Base-by-base conservation (phyloP, 2,113 vertebrate genomes). In the Pedionomus torquatus region DNA sequence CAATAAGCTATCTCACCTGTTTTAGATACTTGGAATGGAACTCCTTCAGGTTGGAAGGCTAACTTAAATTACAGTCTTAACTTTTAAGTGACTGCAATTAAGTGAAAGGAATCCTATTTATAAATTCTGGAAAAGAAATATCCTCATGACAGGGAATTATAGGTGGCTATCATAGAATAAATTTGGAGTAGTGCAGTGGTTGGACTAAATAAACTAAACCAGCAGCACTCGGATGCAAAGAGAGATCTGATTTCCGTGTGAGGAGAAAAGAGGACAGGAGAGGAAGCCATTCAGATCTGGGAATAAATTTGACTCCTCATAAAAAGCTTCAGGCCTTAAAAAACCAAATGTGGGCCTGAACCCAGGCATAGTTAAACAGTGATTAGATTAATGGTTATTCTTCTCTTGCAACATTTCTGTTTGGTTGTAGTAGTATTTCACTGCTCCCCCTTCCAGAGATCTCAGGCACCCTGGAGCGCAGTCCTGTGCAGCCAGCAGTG, bases 401-500 rank as follows among this genome's bases (percentile, higher is more conserved):
- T 80, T 86, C n/a, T 43, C 25, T 70, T 63, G 13, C 8, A 39
- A 68, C 11, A 26, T 54, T 74, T 81, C 57, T 93, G 5, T 66
- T 78, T 68, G 35, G 17, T 43, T 69, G 26, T 24, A 51, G 26
- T 24, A 51, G 8, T 30, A 60, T 68, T 75, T 64, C 30, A 26
- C 8, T 57, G 54, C 35, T 35, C 57, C 14, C n/a, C 7, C 3
- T 55, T 81, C 51, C 41, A 76, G 72, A 92, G 51, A 12, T 48
- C 72, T 60, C 0, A 0, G 43, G 30, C 37, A 52, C 31, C 11
- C 4, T 37, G n/a, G 19, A 79, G 24, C 0, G 1, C 15, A 21
- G 43, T 30, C 26, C 48, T 26, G 13, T 66, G 51, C 9, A 65
- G 30, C 20, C 48, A 54, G 30, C 24, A 28, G 10, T 5, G 21